Percentiles rank a stretch among this genome's conserved stretches.
These are phyloP conservation scores for Pelagia noctiluca DNA, from an alignment of 30 jellyfish, hydroid and myxozoan species.

Conservation along the genomic window DNA sequence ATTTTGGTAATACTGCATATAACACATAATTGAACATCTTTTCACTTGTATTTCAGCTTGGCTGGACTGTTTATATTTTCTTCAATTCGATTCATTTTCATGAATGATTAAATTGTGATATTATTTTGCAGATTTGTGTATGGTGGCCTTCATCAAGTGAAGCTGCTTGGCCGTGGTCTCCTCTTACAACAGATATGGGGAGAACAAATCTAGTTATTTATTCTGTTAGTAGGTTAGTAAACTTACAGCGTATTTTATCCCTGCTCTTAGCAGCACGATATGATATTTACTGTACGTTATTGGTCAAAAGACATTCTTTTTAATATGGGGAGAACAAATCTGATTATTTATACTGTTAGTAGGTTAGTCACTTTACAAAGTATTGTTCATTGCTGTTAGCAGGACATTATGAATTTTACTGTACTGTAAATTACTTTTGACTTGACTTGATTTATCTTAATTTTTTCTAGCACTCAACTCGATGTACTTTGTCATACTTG, in stretches of 20 bases:
- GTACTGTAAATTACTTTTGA: not conserved
- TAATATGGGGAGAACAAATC: constrained; percentile 69
- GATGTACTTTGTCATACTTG: constrained; percentile 56
- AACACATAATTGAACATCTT: too few relatives aligned
- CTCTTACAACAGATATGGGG: constrained; percentile 68
- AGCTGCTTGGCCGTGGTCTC: constrained; percentile 95
- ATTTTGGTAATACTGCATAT: too few relatives aligned
- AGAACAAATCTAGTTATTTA: constrained; percentile 69
- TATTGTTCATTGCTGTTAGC: not conserved
- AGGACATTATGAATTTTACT: not conserved
- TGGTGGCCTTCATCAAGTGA: constrained; percentile 89
- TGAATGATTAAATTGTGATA: too few relatives aligned
- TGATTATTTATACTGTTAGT: constrained; percentile 65
- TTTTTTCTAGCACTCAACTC: constrained; percentile 51
- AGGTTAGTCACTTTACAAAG: constrained; percentile 15
- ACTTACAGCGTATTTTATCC: too few relatives aligned
- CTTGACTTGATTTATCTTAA: not conserved
- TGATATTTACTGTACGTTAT: too few relatives aligned
- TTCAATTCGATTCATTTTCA: too few relatives aligned
- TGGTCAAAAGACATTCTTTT: too few relatives aligned
- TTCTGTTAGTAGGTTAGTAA: constrained; percentile 55
- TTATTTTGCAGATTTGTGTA: constrained; percentile 86
- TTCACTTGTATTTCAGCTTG: too few relatives aligned
- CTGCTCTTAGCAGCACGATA: too few relatives aligned
- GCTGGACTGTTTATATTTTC: too few relatives aligned